Evolutionary conservation across 2,113 vertebrate genomes (phyloP), one percentile per base, ranked within the genome.

Genomic region (Pipra filicauda): DNA sequence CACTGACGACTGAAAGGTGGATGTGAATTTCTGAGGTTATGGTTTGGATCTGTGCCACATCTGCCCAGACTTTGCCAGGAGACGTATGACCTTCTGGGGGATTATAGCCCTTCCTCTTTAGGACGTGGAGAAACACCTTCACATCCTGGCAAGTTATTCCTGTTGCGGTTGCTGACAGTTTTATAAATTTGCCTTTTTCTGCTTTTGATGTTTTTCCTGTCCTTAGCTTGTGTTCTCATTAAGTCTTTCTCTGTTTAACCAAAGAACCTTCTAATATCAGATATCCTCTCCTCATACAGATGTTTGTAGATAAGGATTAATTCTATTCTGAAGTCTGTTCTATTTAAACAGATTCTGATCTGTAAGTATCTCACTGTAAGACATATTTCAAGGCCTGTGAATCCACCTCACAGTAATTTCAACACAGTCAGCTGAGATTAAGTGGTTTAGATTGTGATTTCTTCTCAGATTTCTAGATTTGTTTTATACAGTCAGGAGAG

Each of bases 281-380:
- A 58, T 86, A 81, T n/a, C 8, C 80, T 58, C 43, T 85, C 35
- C n/a, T 85, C 55, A 33, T 77, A 71, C 15, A 93, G 46, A 44
- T 77, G 35, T 15, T 71, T 95, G 48, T 33, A 88, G 78, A 46
- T 16, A 73, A 89, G 19, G 35, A 80, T 88, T 95, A 69, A 77
- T 84, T 73, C 48, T 83, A 30, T 75, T 85, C 66, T 85, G 66
- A 77, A 86, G 11, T 81, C 59, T 91, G 33, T 70, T 81, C 65
- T 78, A 20, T 71, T 91, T 66, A 88, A 91, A 85, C 30, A 88
- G 37, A 85, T 91, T 82, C 66, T 83, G 66, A 87, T 95, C 74
- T 89, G n/a, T 75, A 82, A 82, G 13, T 65, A 64, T 49, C 57
- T 83, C 58, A n/a, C 27, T 73, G 21, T 58, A 72, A 85, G 28